Evolutionary conservation across 1,140 invertebrate genomes (phyloP).

Genomic region (Drosophila leontia): DNA sequence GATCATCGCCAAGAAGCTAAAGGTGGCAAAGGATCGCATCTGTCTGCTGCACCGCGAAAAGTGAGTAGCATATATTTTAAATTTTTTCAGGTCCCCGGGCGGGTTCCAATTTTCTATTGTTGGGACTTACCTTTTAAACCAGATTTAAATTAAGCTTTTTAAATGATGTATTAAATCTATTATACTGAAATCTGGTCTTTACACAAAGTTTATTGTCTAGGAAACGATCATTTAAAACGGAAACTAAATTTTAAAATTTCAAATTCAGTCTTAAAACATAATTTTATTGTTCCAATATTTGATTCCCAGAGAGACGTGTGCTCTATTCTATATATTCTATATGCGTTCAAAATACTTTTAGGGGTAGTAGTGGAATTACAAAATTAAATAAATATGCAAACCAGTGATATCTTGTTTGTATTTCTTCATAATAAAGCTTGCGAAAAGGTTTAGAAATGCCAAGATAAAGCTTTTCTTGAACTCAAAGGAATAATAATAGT

Average conservation of each 20-base stretch:
- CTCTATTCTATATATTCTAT: no score
- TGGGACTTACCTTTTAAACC: no score
- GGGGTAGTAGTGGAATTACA: neutral
- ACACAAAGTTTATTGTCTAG: no score
- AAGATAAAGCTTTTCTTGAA: neutral
- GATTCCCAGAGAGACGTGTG: no score
- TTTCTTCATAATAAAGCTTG: slow-evolving; percentile 3
- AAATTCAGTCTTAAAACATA: no score
- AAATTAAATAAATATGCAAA: neutral
- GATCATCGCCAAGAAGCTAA: slow-evolving; percentile 95
- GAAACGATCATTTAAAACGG: no score
- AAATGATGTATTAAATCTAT: no score
- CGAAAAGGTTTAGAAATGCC: neutral
- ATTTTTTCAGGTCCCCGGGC: neutral
- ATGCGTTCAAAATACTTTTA: neutral
- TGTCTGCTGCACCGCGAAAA: slow-evolving; percentile 95
- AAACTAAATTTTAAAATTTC: no score
- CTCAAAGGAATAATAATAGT: neutral
- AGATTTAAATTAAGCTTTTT: no score
- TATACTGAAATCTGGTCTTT: no score
- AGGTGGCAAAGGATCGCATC: slow-evolving; percentile 96
- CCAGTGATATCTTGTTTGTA: neutral
- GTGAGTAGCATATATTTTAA: slow-evolving; percentile 86
- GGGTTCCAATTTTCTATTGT: no score
- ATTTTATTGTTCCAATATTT: no score